phyloP scores from a whole-genome alignment of 35 echinoderm and acorn worm genomes.

The Patiria miniata region DNA sequence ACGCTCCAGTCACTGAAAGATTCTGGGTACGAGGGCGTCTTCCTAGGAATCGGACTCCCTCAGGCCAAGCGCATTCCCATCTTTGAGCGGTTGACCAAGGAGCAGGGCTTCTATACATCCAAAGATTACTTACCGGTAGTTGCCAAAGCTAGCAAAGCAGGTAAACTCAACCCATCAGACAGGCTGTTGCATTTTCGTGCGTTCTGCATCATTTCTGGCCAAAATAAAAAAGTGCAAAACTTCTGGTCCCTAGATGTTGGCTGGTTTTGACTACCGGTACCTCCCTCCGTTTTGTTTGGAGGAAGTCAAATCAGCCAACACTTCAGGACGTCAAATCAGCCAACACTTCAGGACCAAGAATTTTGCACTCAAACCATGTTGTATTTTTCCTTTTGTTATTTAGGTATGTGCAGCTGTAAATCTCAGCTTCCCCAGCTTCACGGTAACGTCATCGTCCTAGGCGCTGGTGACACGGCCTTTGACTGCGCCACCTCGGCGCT shows the following conservation, averaged over 20 bases:
- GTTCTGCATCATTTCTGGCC: no score
- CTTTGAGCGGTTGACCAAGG: slow-evolving; percentile 74
- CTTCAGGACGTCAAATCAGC: no score
- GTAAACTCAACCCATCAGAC: slow-evolving; percentile 9
- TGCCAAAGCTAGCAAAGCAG: slow-evolving; percentile 90
- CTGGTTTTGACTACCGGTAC: no score
- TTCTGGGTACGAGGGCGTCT: slow-evolving; percentile 70
- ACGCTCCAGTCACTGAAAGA: slow-evolving; percentile 66
- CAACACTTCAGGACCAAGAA: no score
- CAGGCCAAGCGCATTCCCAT: slow-evolving; percentile 80
- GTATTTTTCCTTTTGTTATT: no score
- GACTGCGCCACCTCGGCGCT: slow-evolving; percentile 98
- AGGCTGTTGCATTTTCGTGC: neutral
- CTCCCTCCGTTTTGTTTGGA: no score
- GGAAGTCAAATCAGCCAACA: no score
- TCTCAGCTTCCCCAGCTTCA: slow-evolving; percentile 62
- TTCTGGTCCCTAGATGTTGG: no score
- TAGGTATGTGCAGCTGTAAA: slow-evolving; percentile 98
- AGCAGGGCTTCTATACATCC: slow-evolving; percentile 95
- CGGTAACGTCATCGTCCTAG: slow-evolving; percentile 92
- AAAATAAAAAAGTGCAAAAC: no score
- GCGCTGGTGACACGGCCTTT: slow-evolving; percentile 98
- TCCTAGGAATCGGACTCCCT: slow-evolving; percentile 90
- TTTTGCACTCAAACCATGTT: no score
- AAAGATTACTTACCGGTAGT: slow-evolving; percentile 92